Base-by-base conservation (phyloP, 2,888 invertebrate genomes). In the Chymomyza procnemis region DNA sequence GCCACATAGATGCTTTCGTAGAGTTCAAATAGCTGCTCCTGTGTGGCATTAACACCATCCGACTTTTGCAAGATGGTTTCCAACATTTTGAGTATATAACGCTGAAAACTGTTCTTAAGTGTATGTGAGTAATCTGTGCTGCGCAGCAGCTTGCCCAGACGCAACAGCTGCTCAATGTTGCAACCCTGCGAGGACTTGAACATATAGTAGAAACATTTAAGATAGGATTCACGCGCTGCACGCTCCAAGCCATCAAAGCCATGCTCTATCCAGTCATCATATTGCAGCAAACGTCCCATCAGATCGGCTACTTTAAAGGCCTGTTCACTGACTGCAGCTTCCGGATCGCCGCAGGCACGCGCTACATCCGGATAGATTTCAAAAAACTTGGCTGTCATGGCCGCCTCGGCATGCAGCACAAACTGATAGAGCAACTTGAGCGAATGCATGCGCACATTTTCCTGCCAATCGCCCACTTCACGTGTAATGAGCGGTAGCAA, bases 401-500 rank as follows among this genome's bases (percentile, higher is more conserved):
- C 76, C 0, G 88, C 78, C 69, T 91, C 91, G 3, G 90, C 88
- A 63, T 91, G 91, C 0, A 91, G 77, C 0, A 90, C 87, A 70
- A 91, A 89, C 66, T 91, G 91, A 73, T 89, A 90, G 0, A 91
- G 76, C 19, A 91, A 72, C 70, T 89, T 90, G 0, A 91, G 69
- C 0, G 91, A 80, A 67, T 91, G 91, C 14, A 91, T 61, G 9
- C 91, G 88, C 19, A 91, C 91, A 61, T 91, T 89, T n/a, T 89
- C 90, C 70, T 91, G 91, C 91, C 91, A 91, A 69, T 91, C 91
- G 2, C 74, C 64, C 0, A 89, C 76, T 65, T 91, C 91, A 0
- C 88, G 76, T 30, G 90, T 84, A 41, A 91, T 88, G 4, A 89
- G 66, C n/a, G 80, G 76, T 2, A 91, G 66, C 2, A 91, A 67